These are phyloP conservation scores for Falco punctatus DNA, from an alignment of 2,113 vertebrate species.

Conservation along the genomic window DNA sequence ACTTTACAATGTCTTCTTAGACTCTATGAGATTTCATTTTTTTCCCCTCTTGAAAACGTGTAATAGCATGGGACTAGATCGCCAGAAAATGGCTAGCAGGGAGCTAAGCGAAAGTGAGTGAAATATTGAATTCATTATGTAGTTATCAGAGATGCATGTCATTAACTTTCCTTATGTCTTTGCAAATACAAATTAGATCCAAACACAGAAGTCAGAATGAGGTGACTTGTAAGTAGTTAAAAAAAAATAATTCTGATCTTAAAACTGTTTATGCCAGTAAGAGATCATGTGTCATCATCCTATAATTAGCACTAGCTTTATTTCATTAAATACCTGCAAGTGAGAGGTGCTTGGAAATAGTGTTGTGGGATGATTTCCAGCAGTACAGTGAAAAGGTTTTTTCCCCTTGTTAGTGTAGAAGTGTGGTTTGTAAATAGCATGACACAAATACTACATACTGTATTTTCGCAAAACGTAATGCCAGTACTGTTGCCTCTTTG, in stretches of 20 bases:
- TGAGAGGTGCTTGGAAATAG: not conserved
- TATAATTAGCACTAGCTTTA: not conserved
- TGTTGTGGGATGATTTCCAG: not conserved
- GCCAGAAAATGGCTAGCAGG: not conserved
- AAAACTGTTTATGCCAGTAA: not conserved
- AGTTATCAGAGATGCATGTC: not conserved
- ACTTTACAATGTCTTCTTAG: not conserved
- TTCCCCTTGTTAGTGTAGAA: not conserved
- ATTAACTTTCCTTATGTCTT: not conserved
- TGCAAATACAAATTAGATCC: not conserved
- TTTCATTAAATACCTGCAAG: not conserved
- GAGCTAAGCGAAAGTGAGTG: not conserved
- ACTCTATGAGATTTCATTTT: not conserved
- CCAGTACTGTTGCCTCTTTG: not conserved
- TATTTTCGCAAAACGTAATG: not conserved
- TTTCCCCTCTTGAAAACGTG: not conserved
- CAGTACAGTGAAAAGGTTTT: not conserved
- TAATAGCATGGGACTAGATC: not conserved
- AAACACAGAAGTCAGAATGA: not conserved
- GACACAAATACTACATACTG: not conserved
- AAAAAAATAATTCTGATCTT: not conserved
- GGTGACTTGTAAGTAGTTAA: not conserved
- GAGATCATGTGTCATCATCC: not conserved
- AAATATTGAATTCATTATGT: not conserved
- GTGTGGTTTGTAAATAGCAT: not conserved